Conservation (phyloP, 1,140 invertebrate genomes). For the Drosophila sturtevanti region DNA sequence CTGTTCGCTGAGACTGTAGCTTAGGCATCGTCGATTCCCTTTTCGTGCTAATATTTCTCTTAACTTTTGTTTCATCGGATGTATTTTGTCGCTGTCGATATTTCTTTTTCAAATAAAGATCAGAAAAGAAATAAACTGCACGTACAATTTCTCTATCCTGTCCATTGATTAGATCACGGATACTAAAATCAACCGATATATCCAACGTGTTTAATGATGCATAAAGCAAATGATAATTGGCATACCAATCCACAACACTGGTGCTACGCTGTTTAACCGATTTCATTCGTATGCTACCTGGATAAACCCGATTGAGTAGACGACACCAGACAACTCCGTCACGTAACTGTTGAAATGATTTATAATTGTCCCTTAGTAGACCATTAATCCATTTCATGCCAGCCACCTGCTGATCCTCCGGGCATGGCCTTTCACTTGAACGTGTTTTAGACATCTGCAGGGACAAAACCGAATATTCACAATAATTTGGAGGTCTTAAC, state of each 20-base stretch:
- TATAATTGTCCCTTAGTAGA: neutral
- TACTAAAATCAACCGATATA: neutral
- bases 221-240: neutral
- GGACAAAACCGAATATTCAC: too few species aligned
- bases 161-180: neutral
- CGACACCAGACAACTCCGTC: neutral
- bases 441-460: too few species aligned
- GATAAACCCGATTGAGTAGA: neutral
- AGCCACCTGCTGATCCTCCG: neutral
- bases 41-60: neutral
- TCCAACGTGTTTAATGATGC: neutral
- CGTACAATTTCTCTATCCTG: neutral
- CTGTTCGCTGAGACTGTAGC: neutral
- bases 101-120: neutral
- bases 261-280: neutral
- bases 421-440: neutral
- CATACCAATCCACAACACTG: neutral
- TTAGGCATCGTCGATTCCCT: neutral
- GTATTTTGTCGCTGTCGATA: neutral
- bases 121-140: neutral
- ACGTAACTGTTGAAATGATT: neutral
- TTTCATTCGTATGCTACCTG: neutral
- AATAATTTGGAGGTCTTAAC: too few species aligned
- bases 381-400: neutral
- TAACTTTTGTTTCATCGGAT: neutral